Evolutionary conservation across 2,888 invertebrate genomes (phyloP).

Genomic region (Scaptodrosophila latifasciaeformis): DNA sequence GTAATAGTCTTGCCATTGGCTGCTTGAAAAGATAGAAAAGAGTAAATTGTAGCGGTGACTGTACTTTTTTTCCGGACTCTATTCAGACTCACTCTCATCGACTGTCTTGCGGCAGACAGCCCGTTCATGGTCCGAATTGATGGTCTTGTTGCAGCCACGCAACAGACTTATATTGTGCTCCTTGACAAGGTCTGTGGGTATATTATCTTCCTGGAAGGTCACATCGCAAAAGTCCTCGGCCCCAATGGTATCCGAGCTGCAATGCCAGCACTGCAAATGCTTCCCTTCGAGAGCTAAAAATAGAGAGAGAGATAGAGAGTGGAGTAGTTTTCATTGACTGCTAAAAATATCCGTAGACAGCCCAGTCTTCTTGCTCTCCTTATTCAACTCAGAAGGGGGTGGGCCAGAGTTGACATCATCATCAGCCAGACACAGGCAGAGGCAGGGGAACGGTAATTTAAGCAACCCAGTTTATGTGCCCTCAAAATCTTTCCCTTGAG

Average conservation of each 20-base stretch:
- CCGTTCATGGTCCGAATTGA: conserved; percentile 71
- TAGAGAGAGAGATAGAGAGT: no score
- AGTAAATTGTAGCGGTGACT: neutral
- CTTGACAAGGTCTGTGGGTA: conserved; percentile 59
- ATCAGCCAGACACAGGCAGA: no score
- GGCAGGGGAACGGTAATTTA: no score
- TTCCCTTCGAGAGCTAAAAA: conserved; percentile 11
- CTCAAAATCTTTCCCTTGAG: no score
- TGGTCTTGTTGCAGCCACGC: conserved; percentile 66
- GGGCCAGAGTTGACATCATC: conserved; percentile 18
- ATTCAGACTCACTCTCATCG: conserved; percentile 69
- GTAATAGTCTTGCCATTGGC: conserved; percentile 66
- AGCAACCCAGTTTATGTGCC: no score
- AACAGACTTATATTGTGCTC: conserved; percentile 67
- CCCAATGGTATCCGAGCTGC: conserved; percentile 71
- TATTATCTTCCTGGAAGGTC: conserved; percentile 66
- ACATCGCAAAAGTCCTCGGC: conserved; percentile 71
- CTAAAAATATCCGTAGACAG: no score
- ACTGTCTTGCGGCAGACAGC: conserved; percentile 73
- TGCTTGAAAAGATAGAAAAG: no score
- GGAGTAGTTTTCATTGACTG: no score
- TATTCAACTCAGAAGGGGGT: no score
- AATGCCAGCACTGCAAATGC: conserved; percentile 71
- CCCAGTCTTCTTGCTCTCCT: no score
- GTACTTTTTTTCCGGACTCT: no score